phyloP scores from a whole-genome alignment of 2,888 invertebrate species.

The Neelides folsomi region DNA sequence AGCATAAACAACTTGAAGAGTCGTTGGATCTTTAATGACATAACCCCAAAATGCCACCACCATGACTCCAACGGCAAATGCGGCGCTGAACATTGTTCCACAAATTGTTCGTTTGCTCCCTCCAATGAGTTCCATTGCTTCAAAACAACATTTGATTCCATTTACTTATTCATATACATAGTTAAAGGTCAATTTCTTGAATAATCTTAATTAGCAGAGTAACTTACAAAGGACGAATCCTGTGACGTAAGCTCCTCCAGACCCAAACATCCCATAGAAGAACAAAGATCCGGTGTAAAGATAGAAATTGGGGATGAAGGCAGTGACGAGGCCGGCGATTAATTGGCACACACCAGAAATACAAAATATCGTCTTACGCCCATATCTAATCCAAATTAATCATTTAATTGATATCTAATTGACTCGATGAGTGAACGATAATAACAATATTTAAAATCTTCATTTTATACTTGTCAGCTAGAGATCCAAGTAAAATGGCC shows the following conservation, averaged over 20 bases:
- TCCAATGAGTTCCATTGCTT: slow-evolving; percentile 72
- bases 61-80: slow-evolving; percentile 62
- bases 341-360: slow-evolving; percentile 61
- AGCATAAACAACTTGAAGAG: slow-evolving; percentile 66
- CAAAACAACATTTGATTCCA: slow-evolving; percentile 16
- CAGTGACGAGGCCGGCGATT: slow-evolving; percentile 55
- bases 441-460: background rate
- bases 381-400: slow-evolving; percentile 40
- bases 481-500: slow-evolving; percentile 59
- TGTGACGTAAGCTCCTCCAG: slow-evolving; percentile 59
- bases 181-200: too few species aligned
- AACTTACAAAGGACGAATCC: slow-evolving; percentile 43
- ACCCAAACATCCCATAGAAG: slow-evolving; percentile 66
- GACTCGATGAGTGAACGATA: background rate
- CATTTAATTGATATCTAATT: background rate
- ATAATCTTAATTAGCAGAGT: slow-evolving; percentile 24
- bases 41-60: slow-evolving; percentile 71
- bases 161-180: too few species aligned
- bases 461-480: slow-evolving; percentile 53
- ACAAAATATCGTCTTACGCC: slow-evolving; percentile 64
- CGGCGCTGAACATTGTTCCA: slow-evolving; percentile 64
- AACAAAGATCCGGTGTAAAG: slow-evolving; percentile 41
- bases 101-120: slow-evolving; percentile 63
- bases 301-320: slow-evolving; percentile 53
- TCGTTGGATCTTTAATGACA: slow-evolving; percentile 54